Base-by-base conservation (phyloP, 2,888 invertebrate genomes). In the Papilio elwesi region DNA sequence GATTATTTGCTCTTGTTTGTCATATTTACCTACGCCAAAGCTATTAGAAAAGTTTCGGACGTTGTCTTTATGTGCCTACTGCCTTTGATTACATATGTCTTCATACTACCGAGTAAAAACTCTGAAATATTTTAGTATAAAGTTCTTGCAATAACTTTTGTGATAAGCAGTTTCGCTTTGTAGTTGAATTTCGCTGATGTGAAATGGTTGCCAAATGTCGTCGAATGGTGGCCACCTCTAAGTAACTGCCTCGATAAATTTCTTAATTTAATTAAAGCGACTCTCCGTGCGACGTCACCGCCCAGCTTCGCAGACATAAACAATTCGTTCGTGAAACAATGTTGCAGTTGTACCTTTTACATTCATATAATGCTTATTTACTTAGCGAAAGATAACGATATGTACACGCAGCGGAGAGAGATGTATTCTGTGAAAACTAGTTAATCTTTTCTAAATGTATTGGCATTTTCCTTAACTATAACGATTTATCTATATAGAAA, bases 211-310 rank as follows among this genome's bases (percentile, higher is more conserved):
- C 84, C 86, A 87, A 89, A 87, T 84, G 78, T 78, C 78, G 65
- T 68, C 70, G 78, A 85, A 82, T 83, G 78, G 76, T 73, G 78
- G 76, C 80, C 79, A 79, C 43, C 43, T 26, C 79, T 81, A 80
- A 83, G 79, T 76, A 75, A 81, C 81, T 80, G 78, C 77, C 78
- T 78, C 84, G 82, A 89, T 90, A 88, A 90, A 88, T 82, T 86
- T 83, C 82, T 84, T 86, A 88, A 90, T 90, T 90, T 89, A 89
- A 90, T 90, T 88, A 81, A 87, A 89, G 81, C 79, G 82, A 84
- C 83, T 73, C 66, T 79, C 78, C 79, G 26, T 26, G 26, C 26
- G 78, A 79, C 78, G 77, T 72, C 76, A 74, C 76, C 76, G 78
- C 74, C 76, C 78, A 84, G 85, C 80, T 79, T 43, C 57, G 70